A percentile compares a stretch with the other conserved stretches of the same genome.
Evolutionary conservation across 2,888 invertebrate species (phyloP).

Genomic region (Hypomecis atomaria): DNA sequence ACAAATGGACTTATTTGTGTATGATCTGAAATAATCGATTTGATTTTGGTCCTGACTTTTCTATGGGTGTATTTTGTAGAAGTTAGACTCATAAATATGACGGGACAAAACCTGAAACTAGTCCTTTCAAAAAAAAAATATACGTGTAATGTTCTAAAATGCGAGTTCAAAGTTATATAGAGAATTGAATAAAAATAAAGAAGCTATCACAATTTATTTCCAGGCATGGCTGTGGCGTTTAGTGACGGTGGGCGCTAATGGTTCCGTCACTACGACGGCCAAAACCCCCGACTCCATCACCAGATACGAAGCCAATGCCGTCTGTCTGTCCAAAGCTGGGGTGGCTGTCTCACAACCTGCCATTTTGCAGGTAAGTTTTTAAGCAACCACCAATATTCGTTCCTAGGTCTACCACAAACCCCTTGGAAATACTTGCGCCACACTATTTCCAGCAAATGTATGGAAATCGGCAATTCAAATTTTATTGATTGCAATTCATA

Average conservation of each 20-base stretch:
- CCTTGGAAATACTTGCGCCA: too few relatives aligned
- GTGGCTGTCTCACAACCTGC: conserved; percentile 78
- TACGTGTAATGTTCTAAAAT: too few relatives aligned
- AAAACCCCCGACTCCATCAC: conserved; percentile 75
- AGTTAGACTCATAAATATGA: too few relatives aligned
- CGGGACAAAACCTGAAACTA: too few relatives aligned
- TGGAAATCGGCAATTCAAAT: too few relatives aligned
- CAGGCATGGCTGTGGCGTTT: conserved; percentile 89
- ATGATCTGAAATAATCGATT: too few relatives aligned
- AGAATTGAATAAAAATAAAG: neutral
- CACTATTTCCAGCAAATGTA: too few relatives aligned
- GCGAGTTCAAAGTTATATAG: neutral
- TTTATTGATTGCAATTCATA: too few relatives aligned
- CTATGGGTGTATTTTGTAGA: too few relatives aligned
- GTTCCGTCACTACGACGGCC: conserved; percentile 53
- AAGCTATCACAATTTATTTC: conserved; percentile 50
- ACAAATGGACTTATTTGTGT: too few relatives aligned
- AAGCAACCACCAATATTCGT: neutral
- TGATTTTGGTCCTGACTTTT: too few relatives aligned
- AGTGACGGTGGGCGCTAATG: conserved; percentile 60
- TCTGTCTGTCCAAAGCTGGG: conserved; percentile 71
- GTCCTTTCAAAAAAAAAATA: too few relatives aligned
- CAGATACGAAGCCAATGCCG: conserved; percentile 68
- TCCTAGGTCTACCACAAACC: neutral
- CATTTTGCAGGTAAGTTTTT: conserved; percentile 86